A percentile compares a stretch with the other conserved stretches of the same genome.
phyloP scores from a whole-genome alignment of 2,888 invertebrate genomes.

The Julus scandinavius region DNA sequence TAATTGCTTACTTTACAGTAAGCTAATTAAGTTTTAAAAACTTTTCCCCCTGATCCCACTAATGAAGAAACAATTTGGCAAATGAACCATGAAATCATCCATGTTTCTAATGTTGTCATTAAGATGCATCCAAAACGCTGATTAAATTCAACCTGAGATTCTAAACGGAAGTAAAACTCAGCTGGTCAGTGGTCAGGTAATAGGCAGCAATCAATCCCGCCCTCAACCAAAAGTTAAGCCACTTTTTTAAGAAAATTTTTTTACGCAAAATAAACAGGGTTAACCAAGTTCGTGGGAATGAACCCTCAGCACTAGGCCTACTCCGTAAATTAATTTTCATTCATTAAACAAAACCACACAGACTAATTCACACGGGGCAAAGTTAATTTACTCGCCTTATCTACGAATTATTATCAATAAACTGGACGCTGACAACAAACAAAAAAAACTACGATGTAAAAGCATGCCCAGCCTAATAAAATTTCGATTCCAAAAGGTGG shows the following conservation, averaged over 20 bases:
- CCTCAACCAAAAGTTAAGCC: neutral
- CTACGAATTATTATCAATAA: conserved; percentile 11
- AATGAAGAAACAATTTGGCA: too few relatives aligned
- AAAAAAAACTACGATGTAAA: neutral
- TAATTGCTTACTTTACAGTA: too few relatives aligned
- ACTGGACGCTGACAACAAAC: neutral
- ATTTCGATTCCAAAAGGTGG: conserved; percentile 40
- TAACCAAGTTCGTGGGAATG: conserved; percentile 7
- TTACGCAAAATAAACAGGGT: neutral
- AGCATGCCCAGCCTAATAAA: neutral
- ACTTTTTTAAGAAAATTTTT: neutral
- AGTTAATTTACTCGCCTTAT: conserved; percentile 24
- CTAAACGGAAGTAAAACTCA: neutral
- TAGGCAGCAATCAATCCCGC: neutral
- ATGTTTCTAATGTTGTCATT: too few relatives aligned
- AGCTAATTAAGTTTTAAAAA: too few relatives aligned
- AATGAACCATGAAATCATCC: too few relatives aligned
- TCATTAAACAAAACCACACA: conserved; percentile 15
- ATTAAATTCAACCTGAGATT: neutral
- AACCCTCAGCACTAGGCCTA: neutral
- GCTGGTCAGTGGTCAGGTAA: neutral
- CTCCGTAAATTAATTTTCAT: conserved; percentile 34
- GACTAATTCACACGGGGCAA: conserved; percentile 40
- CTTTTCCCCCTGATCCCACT: too few relatives aligned
- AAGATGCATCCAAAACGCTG: neutral